These are phyloP conservation scores for Erebia epiphron DNA, from an alignment of 2,888 invertebrate species.

Conservation along the genomic window DNA sequence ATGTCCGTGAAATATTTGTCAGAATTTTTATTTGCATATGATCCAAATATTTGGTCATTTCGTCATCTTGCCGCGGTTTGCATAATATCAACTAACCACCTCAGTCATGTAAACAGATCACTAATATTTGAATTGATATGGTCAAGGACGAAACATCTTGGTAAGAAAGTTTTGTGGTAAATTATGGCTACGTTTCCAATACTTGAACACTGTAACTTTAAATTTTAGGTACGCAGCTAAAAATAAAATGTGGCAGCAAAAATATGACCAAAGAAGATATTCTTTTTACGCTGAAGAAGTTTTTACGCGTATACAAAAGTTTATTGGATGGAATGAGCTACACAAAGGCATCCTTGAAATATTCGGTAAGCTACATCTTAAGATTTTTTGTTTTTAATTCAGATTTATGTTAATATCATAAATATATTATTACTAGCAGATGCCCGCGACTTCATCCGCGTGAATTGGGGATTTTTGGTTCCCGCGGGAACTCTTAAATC, in stretches of 20 bases:
- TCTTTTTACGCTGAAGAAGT: conserved; percentile 12
- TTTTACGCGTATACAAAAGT: conserved; percentile 25
- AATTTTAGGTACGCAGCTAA: conserved; percentile 10
- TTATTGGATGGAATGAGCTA: conserved; percentile 18
- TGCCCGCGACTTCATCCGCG: too few species aligned
- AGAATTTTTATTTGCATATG: neutral
- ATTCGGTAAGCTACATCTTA: conserved; percentile 20
- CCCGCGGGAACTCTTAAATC: too few species aligned
- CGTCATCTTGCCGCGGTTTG: neutral
- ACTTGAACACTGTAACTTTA: neutral
- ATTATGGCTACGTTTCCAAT: neutral
- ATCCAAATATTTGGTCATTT: neutral
- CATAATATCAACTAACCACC: conserved; percentile 6
- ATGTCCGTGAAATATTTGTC: conserved; percentile 4
- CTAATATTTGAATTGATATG: conserved; percentile 13
- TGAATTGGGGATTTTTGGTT: too few species aligned
- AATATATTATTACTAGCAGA: too few species aligned
- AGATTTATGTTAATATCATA: too few species aligned
- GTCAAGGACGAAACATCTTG: conserved; percentile 8
- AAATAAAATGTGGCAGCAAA: conserved; percentile 4
- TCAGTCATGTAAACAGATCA: conserved; percentile 6
- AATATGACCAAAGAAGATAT: conserved; percentile 6
- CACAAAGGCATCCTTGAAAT: conserved; percentile 16
- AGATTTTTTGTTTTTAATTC: too few species aligned
- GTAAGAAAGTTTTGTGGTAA: neutral